Percentiles rank a stretch among this genome's conserved stretches.
These are phyloP conservation scores for Anoplolepis gracilipes DNA, from an alignment of 1,140 invertebrate genomes.

Conservation along the genomic window DNA sequence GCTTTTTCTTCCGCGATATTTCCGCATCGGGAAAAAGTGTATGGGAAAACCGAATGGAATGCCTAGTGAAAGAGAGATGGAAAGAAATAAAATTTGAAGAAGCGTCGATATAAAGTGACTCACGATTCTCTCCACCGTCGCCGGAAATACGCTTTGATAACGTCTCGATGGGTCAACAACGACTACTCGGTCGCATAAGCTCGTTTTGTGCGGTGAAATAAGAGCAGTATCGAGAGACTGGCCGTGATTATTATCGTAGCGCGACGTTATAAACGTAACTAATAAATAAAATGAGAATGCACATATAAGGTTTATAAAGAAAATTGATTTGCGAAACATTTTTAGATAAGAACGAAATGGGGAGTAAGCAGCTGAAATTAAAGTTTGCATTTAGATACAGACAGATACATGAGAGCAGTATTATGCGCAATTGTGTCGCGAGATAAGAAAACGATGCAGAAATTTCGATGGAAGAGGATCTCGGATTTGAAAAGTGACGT, in stretches of 20 bases:
- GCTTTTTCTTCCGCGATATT: background rate
- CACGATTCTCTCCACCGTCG: background rate
- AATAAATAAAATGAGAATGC: background rate
- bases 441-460: background rate
- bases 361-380: background rate
- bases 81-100: conserved; percentile 56
- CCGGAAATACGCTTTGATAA: conserved; percentile 54
- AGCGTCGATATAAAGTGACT: conserved; percentile 50
- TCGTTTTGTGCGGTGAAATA: background rate
- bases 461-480: background rate
- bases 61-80: background rate
- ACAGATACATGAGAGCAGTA: background rate
- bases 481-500: background rate
- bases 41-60: background rate
- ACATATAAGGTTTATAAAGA: background rate
- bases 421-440: background rate
- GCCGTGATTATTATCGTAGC: background rate
- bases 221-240: background rate
- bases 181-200: background rate
- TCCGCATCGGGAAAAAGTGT: conserved; percentile 25
- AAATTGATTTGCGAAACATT: background rate
- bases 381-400: background rate
- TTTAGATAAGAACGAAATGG: background rate
- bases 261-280: background rate
- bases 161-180: background rate